Percentiles rank a stretch among this genome's conserved stretches.
These are phyloP conservation scores for Drosophila parvula DNA, from an alignment of 1,140 invertebrate species.

Conservation along the genomic window DNA sequence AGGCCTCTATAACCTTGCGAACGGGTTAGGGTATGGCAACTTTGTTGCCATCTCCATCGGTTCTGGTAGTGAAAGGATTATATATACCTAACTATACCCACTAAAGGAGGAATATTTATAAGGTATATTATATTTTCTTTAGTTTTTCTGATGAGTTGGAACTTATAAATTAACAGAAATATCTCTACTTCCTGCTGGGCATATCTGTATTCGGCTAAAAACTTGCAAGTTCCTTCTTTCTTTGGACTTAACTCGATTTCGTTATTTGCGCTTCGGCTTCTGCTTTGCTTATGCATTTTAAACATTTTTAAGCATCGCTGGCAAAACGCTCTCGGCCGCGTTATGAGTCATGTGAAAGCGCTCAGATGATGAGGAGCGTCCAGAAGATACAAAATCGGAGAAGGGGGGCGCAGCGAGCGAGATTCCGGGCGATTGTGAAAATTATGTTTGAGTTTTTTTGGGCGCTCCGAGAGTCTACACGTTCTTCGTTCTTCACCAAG, in stretches of 20 bases:
- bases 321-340: slow-evolving; percentile 67
- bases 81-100: background rate
- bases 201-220: slow-evolving; percentile 32
- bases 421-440: slow-evolving; percentile 74
- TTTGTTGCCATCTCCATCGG: slow-evolving; percentile 27
- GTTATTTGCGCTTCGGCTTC: slow-evolving; percentile 36
- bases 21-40: slow-evolving; percentile 43
- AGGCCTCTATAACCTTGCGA: slow-evolving; percentile 43
- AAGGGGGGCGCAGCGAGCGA: slow-evolving; percentile 33
- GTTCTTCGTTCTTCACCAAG: slow-evolving; percentile 29
- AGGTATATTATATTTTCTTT: background rate
- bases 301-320: slow-evolving; percentile 58
- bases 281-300: slow-evolving; percentile 65
- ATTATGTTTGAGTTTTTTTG: slow-evolving; percentile 65
- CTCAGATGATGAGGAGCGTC: slow-evolving; percentile 42
- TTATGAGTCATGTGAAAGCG: slow-evolving; percentile 82
- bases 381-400: slow-evolving; percentile 10
- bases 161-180: background rate
- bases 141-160: too few relatives aligned
- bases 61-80: slow-evolving; percentile 17
- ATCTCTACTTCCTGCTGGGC: slow-evolving; percentile 1
- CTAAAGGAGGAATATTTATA: background rate
- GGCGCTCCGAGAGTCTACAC: slow-evolving; percentile 61
- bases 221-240: slow-evolving; percentile 5
- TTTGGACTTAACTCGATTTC: slow-evolving; percentile 48